Evolutionary conservation across 2,888 invertebrate species (phyloP).

Genomic region (Agonopterix arenella): DNA sequence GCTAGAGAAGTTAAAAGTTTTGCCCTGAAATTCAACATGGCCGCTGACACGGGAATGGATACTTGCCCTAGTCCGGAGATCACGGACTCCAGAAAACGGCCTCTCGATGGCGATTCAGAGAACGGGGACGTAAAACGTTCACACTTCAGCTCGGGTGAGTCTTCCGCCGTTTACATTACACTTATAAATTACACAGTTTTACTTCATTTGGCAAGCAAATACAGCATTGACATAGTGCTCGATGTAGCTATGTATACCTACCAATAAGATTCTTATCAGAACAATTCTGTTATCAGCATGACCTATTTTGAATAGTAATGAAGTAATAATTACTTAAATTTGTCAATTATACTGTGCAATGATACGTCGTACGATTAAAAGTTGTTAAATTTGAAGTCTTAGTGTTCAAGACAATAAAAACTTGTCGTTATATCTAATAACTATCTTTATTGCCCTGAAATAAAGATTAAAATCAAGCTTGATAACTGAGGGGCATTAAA

Average conservation of each 20-base stretch:
- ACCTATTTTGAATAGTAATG: constrained; percentile 60
- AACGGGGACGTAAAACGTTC: constrained; percentile 93
- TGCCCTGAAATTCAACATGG: constrained; percentile 85
- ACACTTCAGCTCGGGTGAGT: constrained; percentile 93
- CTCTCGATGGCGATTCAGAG: constrained; percentile 90
- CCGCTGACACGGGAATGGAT: constrained; percentile 95
- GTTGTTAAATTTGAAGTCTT: constrained; percentile 3
- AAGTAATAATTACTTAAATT: constrained; percentile 32
- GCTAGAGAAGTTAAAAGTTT: constrained; percentile 75
- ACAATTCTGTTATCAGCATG: constrained; percentile 56
- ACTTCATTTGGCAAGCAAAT: constrained; percentile 59
- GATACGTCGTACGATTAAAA: not conserved
- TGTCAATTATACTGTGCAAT: constrained; percentile 2
- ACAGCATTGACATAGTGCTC: constrained; percentile 67
- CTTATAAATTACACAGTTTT: constrained; percentile 33
- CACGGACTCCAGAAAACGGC: constrained; percentile 93
- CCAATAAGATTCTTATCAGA: constrained; percentile 71
- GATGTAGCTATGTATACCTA: constrained; percentile 48
- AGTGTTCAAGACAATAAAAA: constrained; percentile 6
- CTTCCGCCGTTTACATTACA: constrained; percentile 5
- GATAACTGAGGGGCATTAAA: constrained; percentile 17
- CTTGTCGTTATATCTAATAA: not conserved
- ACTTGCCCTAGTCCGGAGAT: constrained; percentile 96
- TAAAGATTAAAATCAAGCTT: constrained; percentile 15
- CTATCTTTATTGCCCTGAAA: constrained; percentile 12